Evolutionary conservation across 2,888 invertebrate genomes (phyloP).

Genomic region (Shargacucullia verbasci): DNA sequence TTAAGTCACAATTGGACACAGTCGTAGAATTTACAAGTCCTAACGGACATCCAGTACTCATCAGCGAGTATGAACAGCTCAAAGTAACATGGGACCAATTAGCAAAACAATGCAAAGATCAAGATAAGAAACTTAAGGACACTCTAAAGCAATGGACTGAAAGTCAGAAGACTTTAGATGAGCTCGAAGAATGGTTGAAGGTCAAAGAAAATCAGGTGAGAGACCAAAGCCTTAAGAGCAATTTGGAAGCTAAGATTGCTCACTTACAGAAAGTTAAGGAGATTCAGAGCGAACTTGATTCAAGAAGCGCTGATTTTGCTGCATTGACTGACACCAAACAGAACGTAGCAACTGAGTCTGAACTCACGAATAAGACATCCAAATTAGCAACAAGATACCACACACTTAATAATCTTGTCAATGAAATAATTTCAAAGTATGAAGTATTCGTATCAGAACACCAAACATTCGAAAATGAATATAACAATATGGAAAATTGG

Average conservation of each 20-base stretch:
- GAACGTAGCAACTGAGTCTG: constrained; percentile 92
- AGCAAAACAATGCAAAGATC: constrained; percentile 91
- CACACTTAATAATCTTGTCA: constrained; percentile 93
- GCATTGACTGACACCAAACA: constrained; percentile 91
- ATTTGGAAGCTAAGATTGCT: constrained; percentile 93
- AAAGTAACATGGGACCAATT: constrained; percentile 93
- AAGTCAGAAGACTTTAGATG: constrained; percentile 93
- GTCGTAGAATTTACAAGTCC: constrained; percentile 94
- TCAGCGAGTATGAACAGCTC: constrained; percentile 93
- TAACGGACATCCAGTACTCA: constrained; percentile 92
- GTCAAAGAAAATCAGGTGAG: constrained; percentile 95
- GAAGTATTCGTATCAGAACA: constrained; percentile 96
- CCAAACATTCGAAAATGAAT: constrained; percentile 93
- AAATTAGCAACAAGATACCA: constrained; percentile 95
- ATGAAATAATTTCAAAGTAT: constrained; percentile 95
- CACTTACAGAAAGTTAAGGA: constrained; percentile 94
- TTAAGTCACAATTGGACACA: constrained; percentile 91
- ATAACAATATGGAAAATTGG: constrained; percentile 93
- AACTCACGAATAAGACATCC: constrained; percentile 92
- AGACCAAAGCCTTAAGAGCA: constrained; percentile 96
- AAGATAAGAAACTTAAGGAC: constrained; percentile 92
- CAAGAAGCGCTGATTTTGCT: constrained; percentile 91
- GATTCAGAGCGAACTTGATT: constrained; percentile 91
- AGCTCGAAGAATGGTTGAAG: constrained; percentile 95
- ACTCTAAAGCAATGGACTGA: constrained; percentile 94